These are phyloP conservation scores for Propsilocerus akamusi DNA, from an alignment of 1,140 invertebrate genomes.

Conservation along the genomic window DNA sequence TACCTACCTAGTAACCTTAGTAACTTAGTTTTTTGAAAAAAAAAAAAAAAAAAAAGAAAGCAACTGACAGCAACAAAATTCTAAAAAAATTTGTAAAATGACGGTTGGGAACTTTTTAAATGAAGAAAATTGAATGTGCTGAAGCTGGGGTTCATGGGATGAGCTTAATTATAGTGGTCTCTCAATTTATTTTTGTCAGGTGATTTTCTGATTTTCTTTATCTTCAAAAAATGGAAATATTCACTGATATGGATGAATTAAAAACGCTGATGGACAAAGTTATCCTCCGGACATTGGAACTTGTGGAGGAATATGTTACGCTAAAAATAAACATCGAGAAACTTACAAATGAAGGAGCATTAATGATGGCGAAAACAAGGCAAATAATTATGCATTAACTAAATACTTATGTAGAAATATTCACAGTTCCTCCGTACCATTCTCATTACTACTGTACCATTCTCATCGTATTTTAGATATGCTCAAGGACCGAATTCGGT, in stretches of 20 bases:
- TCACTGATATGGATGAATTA: background rate
- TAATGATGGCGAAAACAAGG: constrained; percentile 17
- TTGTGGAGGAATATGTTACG: constrained; percentile 17
- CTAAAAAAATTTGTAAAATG: no score
- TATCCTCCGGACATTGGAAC: constrained; percentile 17
- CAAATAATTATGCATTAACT: no score
- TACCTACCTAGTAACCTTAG: no score
- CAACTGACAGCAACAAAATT: no score
- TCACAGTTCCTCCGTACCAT: background rate
- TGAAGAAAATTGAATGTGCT: no score
- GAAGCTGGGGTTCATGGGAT: no score
- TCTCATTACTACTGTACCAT: background rate
- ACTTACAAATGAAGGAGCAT: constrained; percentile 13
- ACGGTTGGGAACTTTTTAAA: no score
- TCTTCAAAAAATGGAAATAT: background rate
- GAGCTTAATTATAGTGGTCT: background rate
- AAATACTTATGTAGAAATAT: background rate
- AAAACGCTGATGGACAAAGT: constrained; percentile 14
- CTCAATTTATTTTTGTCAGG: background rate
- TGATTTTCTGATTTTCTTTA: no score
- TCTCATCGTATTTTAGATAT: constrained; percentile 8
- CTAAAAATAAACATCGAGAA: constrained; percentile 17
- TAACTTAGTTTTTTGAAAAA: no score
- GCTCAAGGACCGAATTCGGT: constrained; percentile 16
- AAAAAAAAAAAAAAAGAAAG: no score